phyloP scores from a whole-genome alignment of 2,888 invertebrate genomes.

The Limenitis camilla region DNA sequence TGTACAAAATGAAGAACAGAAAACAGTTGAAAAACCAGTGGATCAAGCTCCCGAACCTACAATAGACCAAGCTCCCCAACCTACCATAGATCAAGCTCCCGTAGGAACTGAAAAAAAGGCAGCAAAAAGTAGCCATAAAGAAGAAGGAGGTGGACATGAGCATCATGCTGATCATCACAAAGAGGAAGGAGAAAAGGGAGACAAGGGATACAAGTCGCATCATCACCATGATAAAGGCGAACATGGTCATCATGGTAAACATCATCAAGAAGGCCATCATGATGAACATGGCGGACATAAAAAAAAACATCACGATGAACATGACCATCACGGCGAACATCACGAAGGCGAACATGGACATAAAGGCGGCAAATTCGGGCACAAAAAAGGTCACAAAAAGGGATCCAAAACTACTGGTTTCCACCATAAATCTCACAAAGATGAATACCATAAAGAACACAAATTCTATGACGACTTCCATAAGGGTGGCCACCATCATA shows the following conservation, averaged over 20 bases:
- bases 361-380: slow-evolving; percentile 85
- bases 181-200: slow-evolving; percentile 83
- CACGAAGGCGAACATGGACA: slow-evolving; percentile 85
- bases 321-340: slow-evolving; percentile 83
- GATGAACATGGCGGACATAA: slow-evolving; percentile 86
- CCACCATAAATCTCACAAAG: slow-evolving; percentile 90
- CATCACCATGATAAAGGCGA: slow-evolving; percentile 87
- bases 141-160: slow-evolving; percentile 80
- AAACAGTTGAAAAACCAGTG: slow-evolving; percentile 16
- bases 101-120: slow-evolving; percentile 70
- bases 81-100: slow-evolving; percentile 52
- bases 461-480: slow-evolving; percentile 92
- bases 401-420: slow-evolving; percentile 88
- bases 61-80: too few relatives aligned
- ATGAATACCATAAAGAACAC: slow-evolving; percentile 90
- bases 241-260: slow-evolving; percentile 84
- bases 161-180: slow-evolving; percentile 80
- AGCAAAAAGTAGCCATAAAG: slow-evolving; percentile 68
- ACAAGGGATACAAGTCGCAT: slow-evolving; percentile 84
- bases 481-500: slow-evolving; percentile 87
- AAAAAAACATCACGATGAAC: slow-evolving; percentile 86
- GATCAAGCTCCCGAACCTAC: too few relatives aligned
- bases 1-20: slow-evolving; percentile 40
- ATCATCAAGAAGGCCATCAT: slow-evolving; percentile 85
- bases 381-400: slow-evolving; percentile 89